phyloP scores from a whole-genome alignment of 2,888 invertebrate genomes.

The Agonopterix arenella region DNA sequence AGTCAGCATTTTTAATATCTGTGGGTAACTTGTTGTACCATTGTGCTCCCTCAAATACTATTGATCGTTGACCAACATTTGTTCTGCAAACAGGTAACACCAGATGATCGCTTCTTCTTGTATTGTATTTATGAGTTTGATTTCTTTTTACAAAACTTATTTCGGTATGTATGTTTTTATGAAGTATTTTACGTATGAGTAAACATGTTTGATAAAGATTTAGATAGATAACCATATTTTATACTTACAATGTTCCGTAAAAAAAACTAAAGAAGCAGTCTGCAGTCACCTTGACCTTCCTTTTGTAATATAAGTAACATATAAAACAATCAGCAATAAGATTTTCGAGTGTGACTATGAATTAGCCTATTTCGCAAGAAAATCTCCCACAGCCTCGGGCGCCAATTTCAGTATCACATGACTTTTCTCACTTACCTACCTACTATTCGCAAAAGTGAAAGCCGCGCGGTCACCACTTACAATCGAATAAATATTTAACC shows the following conservation, averaged over 20 bases:
- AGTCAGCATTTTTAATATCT: no score
- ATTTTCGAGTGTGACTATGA: slow-evolving; percentile 4
- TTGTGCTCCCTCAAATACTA: no score
- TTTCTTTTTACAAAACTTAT: no score
- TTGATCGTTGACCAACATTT: no score
- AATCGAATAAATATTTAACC: slow-evolving; percentile 68
- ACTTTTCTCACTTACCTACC: slow-evolving; percentile 36
- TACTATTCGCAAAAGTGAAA: slow-evolving; percentile 59
- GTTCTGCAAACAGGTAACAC: no score
- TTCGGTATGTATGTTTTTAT: no score
- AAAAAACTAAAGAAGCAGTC: slow-evolving; percentile 6
- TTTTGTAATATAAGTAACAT: slow-evolving; percentile 10
- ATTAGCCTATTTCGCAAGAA: slow-evolving; percentile 17
- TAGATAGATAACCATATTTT: no score
- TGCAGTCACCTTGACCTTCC: slow-evolving; percentile 17
- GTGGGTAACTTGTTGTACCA: no score
- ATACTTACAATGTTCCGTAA: background rate
- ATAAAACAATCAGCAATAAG: slow-evolving; percentile 21
- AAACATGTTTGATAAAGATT: no score
- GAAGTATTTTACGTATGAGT: no score
- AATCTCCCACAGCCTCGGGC: slow-evolving; percentile 24
- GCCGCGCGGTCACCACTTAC: slow-evolving; percentile 51
- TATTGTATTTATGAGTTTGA: no score
- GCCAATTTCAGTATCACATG: slow-evolving; percentile 38
- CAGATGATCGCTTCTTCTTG: no score